Percentiles rank a stretch among this genome's conserved stretches.
Evolutionary conservation across 53 echinoderm and acorn worm species (phyloP).

Genomic region (Holothuria scabra): DNA sequence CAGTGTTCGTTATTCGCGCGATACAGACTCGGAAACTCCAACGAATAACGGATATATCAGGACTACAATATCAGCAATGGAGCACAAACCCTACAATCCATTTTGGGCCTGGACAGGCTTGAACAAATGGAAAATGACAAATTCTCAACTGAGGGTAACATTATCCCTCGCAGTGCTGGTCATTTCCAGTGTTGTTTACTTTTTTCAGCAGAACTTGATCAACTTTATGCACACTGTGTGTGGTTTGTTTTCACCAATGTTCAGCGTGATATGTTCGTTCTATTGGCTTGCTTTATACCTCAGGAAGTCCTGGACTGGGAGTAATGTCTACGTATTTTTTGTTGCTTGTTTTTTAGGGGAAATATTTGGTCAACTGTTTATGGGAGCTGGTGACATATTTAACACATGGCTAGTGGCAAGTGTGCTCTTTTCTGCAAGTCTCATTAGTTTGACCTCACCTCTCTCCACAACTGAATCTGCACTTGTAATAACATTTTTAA

Average conservation of each 20-base stretch:
- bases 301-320: conserved; percentile 95
- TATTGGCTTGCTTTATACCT: conserved; percentile 98
- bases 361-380: conserved; percentile 82
- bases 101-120: conserved; percentile 91
- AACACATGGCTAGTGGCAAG: conserved; percentile 86
- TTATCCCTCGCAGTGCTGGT: conserved; percentile 64
- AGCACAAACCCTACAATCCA: conserved; percentile 84
- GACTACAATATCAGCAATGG: conserved; percentile 74
- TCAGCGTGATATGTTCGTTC: conserved; percentile 95
- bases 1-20: conserved; percentile 32
- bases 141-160: conserved; percentile 65
- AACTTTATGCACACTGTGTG: conserved; percentile 80
- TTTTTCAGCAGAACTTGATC: conserved; percentile 83
- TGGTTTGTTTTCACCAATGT: conserved; percentile 92
- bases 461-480: conserved; percentile 87
- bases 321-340: conserved; percentile 97
- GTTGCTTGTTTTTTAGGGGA: conserved; percentile 91
- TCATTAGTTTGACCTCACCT: conserved; percentile 88
- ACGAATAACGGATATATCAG: conserved; percentile 97
- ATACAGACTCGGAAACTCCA: conserved; percentile 24
- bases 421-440: conserved; percentile 75
- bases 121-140: conserved; percentile 74
- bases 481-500: conserved; percentile 90
- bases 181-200: conserved; percentile 70
- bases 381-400: conserved; percentile 85